A percentile compares a stretch with the other conserved stretches of the same genome.
These are phyloP conservation scores for Hypanus sabinus DNA, from an alignment of 2,113 vertebrate genomes.

Conservation along the genomic window DNA sequence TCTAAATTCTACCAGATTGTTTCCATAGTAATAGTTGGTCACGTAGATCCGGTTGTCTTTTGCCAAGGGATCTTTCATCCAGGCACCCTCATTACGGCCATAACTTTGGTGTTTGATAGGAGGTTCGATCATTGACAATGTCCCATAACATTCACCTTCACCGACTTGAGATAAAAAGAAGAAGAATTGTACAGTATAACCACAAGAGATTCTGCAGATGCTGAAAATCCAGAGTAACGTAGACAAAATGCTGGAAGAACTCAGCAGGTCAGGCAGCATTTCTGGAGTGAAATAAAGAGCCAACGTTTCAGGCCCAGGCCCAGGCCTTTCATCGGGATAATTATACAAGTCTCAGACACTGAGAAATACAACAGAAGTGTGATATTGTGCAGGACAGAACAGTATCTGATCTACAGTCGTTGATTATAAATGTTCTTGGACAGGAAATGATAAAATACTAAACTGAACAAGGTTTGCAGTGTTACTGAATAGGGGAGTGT, in stretches of 20 bases:
- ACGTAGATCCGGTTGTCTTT: constrained; percentile 84
- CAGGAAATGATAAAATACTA: neutral
- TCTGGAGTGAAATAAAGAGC: no score
- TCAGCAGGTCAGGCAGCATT: no score
- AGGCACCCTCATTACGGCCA: constrained; percentile 88
- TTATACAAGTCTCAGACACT: neutral
- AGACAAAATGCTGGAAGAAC: no score
- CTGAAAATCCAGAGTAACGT: no score
- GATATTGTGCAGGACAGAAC: neutral
- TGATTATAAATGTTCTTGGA: neutral
- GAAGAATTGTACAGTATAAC: no score
- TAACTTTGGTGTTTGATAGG: constrained; percentile 86
- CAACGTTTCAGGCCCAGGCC: no score
- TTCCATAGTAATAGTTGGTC: constrained; percentile 96
- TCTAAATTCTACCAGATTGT: constrained; percentile 90
- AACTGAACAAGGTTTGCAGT: neutral
- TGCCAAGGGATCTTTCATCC: constrained; percentile 93
- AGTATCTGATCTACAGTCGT: neutral
- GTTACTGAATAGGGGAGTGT: no score
- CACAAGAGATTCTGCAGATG: no score
- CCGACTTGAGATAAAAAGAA: constrained; percentile 54
- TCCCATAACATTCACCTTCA: constrained; percentile 78
- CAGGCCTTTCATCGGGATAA: no score
- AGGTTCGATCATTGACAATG: constrained; percentile 72
- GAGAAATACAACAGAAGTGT: neutral